Evolutionary conservation across 2,113 vertebrate genomes (phyloP).

Genomic region (Oncorhynchus nerka): DNA sequence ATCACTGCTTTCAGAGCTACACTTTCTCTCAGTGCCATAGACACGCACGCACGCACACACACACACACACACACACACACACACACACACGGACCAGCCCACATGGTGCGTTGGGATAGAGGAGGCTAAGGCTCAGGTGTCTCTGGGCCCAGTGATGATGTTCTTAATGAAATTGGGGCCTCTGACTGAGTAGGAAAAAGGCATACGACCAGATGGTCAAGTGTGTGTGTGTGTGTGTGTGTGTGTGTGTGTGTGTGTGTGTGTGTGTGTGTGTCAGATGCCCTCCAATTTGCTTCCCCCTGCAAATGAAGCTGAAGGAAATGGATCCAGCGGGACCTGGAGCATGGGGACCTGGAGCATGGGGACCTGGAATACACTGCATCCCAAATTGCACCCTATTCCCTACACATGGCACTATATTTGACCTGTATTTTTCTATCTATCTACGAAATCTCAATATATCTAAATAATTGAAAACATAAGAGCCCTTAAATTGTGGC

Average conservation of each 20-base stretch:
- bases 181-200: slow-evolving; percentile 62
- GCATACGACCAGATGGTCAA: slow-evolving; percentile 66
- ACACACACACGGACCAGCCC: slow-evolving; percentile 31
- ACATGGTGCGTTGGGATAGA: slow-evolving; percentile 34
- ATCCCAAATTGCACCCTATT: slow-evolving; percentile 10
- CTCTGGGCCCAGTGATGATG: slow-evolving; percentile 49
- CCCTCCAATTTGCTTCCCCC: slow-evolving; percentile 63
- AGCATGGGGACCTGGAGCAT: not conserved
- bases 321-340: slow-evolving; percentile 55
- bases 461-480: too few species aligned
- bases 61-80: too few species aligned
- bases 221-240: too few species aligned
- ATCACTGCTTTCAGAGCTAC: slow-evolving; percentile 65
- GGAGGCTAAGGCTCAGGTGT: slow-evolving; percentile 61
- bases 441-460: too few species aligned
- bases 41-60: too few species aligned
- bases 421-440: not conserved
- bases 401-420: too few species aligned
- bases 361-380: slow-evolving; percentile 28
- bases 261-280: slow-evolving; percentile 41
- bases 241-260: too few species aligned
- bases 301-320: slow-evolving; percentile 64
- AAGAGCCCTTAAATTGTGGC: too few species aligned
- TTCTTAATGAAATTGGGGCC: slow-evolving; percentile 67
- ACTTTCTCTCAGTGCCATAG: slow-evolving; percentile 31